A percentile compares a stretch with the other conserved stretches of the same genome.
phyloP scores from a whole-genome alignment of 2,888 invertebrate genomes.

The Oithona nana region DNA sequence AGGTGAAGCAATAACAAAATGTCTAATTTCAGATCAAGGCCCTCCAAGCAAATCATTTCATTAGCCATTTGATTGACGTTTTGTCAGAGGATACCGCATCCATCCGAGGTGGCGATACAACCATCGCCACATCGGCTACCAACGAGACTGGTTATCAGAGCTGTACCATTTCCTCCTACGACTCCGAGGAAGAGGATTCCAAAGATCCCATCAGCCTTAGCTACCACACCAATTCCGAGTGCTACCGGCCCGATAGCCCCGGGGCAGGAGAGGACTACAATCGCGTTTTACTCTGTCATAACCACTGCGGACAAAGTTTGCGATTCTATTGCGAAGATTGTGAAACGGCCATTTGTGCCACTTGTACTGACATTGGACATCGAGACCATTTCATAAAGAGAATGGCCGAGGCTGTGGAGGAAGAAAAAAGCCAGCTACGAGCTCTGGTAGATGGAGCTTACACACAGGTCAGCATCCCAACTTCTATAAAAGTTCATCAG shows the following conservation, averaged over 20 bases:
- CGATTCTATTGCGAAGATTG: conserved; percentile 32
- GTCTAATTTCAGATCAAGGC: conserved; percentile 27
- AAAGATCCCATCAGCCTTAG: background rate
- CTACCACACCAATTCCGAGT: background rate
- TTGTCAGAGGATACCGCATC: conserved; percentile 19
- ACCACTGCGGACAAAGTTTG: conserved; percentile 21
- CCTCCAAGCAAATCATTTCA: conserved; percentile 30
- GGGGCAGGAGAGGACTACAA: background rate
- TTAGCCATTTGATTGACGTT: conserved; percentile 29
- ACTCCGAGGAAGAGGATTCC: background rate
- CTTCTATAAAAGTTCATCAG: background rate
- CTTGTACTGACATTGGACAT: conserved; percentile 33
- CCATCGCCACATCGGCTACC: conserved; percentile 14
- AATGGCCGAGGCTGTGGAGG: conserved; percentile 28
- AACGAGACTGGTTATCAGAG: conserved; percentile 18
- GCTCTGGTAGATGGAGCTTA: conserved; percentile 25
- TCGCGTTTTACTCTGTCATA: background rate
- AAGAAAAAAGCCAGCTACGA: conserved; percentile 23
- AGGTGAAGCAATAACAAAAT: no score
- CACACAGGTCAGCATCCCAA: conserved; percentile 22
- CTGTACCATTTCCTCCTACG: background rate
- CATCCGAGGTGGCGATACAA: background rate
- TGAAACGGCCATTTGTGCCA: conserved; percentile 33
- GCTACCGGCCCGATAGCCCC: conserved; percentile 4
- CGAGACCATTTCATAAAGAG: conserved; percentile 29